These are phyloP conservation scores for Lordiphosa clarofinis DNA, from an alignment of 1,140 invertebrate genomes.

Conservation along the genomic window DNA sequence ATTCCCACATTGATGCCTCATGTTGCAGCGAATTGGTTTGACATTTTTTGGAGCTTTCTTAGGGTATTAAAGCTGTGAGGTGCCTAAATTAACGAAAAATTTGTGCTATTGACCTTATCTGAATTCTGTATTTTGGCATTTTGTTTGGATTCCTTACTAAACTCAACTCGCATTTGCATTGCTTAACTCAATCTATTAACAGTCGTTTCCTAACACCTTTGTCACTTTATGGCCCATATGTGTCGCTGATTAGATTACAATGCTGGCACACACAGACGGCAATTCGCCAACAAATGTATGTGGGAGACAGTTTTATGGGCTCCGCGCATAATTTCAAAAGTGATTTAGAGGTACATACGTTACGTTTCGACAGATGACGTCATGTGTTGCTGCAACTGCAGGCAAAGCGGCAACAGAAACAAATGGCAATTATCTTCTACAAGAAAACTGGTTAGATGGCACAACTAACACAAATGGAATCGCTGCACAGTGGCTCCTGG, in stretches of 20 bases:
- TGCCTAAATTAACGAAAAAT: no score
- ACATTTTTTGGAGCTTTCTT: no score
- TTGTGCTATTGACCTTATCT: no score
- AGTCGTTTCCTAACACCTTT: conserved; percentile 1
- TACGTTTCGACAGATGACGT: conserved; percentile 24
- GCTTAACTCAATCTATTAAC: not conserved
- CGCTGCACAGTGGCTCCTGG: no score
- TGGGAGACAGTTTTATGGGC: conserved; percentile 28
- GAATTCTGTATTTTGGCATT: no score
- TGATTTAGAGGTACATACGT: conserved; percentile 17
- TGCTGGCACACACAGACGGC: conserved; percentile 2
- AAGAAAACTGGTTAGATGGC: conserved; percentile 43
- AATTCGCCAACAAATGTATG: not conserved
- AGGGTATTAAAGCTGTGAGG: no score
- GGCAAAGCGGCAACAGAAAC: not conserved
- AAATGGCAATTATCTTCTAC: conserved; percentile 13
- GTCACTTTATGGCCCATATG: conserved; percentile 19
- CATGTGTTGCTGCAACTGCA: conserved; percentile 38
- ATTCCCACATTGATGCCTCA: no score
- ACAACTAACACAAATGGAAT: conserved; percentile 18
- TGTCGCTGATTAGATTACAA: conserved; percentile 27
- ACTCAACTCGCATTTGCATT: conserved; percentile 1
- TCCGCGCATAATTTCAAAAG: conserved; percentile 14
- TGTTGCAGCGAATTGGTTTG: no score
- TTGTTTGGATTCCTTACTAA: no score